A percentile compares a stretch with the other conserved stretches of the same genome.
Evolutionary conservation across 2,797 vertebrate genomes (phyloP).

Genomic region (Myoxocephalus aenaeus): DNA sequence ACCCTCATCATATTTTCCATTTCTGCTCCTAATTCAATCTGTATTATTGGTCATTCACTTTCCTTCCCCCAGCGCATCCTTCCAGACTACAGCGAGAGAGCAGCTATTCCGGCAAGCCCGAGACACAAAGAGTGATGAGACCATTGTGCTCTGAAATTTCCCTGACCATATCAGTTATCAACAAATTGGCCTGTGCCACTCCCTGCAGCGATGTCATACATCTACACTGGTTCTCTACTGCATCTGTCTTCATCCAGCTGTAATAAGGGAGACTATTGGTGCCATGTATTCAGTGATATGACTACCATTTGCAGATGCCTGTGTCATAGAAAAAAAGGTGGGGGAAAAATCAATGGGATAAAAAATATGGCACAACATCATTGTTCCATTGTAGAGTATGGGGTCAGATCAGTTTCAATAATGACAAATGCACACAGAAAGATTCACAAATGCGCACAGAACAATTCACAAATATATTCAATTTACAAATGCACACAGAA

Average conservation of each 20-base stretch:
- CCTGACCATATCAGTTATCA: slow-evolving; percentile 70
- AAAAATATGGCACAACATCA: slow-evolving; percentile 14
- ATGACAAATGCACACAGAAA: no score
- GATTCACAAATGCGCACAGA: no score
- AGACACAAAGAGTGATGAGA: slow-evolving; percentile 67
- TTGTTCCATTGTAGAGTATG: background rate
- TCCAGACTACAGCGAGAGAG: background rate
- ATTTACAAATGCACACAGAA: no score
- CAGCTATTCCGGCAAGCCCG: slow-evolving; percentile 23
- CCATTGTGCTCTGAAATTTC: slow-evolving; percentile 65
- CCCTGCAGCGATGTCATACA: slow-evolving; percentile 67
- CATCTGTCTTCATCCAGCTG: slow-evolving; percentile 73
- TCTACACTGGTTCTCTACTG: slow-evolving; percentile 44
- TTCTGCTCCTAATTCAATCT: slow-evolving; percentile 25
- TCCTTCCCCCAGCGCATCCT: slow-evolving; percentile 4
- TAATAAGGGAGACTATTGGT: slow-evolving; percentile 55
- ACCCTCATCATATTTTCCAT: slow-evolving; percentile 20
- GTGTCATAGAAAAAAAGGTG: slow-evolving; percentile 21
- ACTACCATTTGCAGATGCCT: slow-evolving; percentile 53
- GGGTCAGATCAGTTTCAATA: no score
- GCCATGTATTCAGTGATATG: slow-evolving; percentile 54
- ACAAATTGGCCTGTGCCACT: slow-evolving; percentile 68
- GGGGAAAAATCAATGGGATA: slow-evolving; percentile 33
- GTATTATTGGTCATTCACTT: slow-evolving; percentile 20
- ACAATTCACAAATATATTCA: no score